Evolutionary conservation across 2,888 invertebrate genomes (phyloP).

Genomic region (Corbicula japonica): DNA sequence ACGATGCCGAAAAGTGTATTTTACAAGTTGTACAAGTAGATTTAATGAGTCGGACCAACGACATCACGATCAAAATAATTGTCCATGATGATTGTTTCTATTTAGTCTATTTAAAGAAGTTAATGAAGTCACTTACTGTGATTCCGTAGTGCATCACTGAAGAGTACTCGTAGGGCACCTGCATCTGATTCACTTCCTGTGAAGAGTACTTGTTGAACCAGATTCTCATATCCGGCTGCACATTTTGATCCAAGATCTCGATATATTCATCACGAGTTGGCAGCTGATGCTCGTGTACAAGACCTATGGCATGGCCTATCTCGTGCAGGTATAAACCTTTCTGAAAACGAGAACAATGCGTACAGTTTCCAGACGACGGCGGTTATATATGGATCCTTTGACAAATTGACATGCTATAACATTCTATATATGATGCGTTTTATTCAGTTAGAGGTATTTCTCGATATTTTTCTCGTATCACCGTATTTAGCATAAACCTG

Average conservation of each 20-base stretch:
- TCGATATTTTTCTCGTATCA: too few species aligned
- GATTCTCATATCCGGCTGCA: constrained; percentile 80
- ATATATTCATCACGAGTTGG: constrained; percentile 80
- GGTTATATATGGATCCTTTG: background rate
- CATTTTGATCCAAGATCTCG: constrained; percentile 75
- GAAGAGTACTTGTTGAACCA: constrained; percentile 82
- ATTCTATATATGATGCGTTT: too few species aligned
- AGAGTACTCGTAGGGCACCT: constrained; percentile 79
- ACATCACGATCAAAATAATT: too few species aligned
- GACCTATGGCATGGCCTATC: constrained; percentile 82
- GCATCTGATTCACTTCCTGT: constrained; percentile 75
- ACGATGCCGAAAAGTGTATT: too few species aligned
- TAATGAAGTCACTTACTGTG: constrained; percentile 77
- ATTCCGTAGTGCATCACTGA: constrained; percentile 84
- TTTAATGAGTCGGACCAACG: too few species aligned
- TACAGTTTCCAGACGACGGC: background rate
- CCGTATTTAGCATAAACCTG: too few species aligned
- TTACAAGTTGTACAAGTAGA: too few species aligned
- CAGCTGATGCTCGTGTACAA: constrained; percentile 83
- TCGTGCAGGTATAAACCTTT: constrained; percentile 84
- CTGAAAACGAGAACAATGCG: constrained; percentile 64
- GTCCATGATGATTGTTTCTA: too few species aligned
- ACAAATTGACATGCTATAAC: too few species aligned
- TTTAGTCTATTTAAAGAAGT: too few species aligned
- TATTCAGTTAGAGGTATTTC: too few species aligned